Base-by-base conservation (phyloP, 2,797 vertebrate genomes). In the Prunella strophiata region DNA sequence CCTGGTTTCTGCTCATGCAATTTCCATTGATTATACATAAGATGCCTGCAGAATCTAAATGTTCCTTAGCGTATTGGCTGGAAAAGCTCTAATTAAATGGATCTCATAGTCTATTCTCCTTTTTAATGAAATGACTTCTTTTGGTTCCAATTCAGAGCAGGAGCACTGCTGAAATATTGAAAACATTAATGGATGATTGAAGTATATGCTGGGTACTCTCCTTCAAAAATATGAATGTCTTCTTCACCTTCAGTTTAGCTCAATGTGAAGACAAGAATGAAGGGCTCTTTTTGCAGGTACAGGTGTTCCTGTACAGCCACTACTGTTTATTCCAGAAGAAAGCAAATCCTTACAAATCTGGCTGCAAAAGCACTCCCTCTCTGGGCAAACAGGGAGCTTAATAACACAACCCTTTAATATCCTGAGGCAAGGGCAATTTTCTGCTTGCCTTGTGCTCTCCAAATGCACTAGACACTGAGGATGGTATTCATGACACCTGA, bases 161-260 rank as follows among this genome's bases (percentile, higher is more conserved):
- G 26, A 93, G 36, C 18, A 23, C 73, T 92, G 79, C 72, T 91
- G 91, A 95, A 96, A 91, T 95, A 94, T 21, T 93, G 87, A 94
- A 83, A 93, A 83, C 11, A 13, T 79, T 83, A 95, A 85, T 81
- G 81, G 68, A 78, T 89, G 65, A 72, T 75, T 38, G 40, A 32
- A 89, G 72, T 0, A 4, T 47, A 48, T 43, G 11, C 85, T 43
- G 30, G 50, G 57, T 57, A 74, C 11, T 74, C 48, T 63, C 29
- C 61, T 79, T 74, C 34, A 58, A 57, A 91, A 83, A 66, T 50
- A 54, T 34, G 30, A 86, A n/a, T 52, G 6, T 58, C 10, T 85
- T 42, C 50, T 27, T 86, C 62, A 58, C 21, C 23, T 94, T 59
- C 32, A 27, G 51, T 68, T 80, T 67, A 77, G 61, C 22, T 85